phyloP scores from a whole-genome alignment of 2,888 invertebrate genomes.

The Drosophila parthenogenetica region DNA sequence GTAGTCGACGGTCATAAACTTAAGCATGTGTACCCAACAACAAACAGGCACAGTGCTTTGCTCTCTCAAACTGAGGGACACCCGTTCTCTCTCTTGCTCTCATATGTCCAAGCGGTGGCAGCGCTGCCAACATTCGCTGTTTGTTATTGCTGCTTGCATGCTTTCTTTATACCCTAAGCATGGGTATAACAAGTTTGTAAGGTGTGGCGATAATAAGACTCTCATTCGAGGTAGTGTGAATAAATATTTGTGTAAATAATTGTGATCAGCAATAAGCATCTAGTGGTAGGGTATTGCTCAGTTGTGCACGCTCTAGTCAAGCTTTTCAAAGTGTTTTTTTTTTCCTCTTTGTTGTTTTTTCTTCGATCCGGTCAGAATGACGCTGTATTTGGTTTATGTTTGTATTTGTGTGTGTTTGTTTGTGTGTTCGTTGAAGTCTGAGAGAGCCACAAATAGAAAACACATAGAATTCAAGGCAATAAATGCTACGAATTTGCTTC shows the following conservation, averaged over 20 bases:
- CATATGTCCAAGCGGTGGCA: constrained; percentile 31
- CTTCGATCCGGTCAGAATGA: constrained; percentile 17
- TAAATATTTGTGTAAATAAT: too few species aligned
- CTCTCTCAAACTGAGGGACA: constrained; percentile 28
- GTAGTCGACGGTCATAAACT: constrained; percentile 31
- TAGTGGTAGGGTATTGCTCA: too few species aligned
- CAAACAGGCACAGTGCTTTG: constrained; percentile 5
- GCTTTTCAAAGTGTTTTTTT: neutral
- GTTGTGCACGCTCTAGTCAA: too few species aligned
- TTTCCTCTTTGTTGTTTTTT: constrained; percentile 24
- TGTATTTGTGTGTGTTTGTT: constrained; percentile 34
- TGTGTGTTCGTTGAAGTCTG: constrained; percentile 39
- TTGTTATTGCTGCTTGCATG: constrained; percentile 48
- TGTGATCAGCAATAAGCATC: too few species aligned
- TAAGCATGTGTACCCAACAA: constrained; percentile 3
- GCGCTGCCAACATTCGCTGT: constrained; percentile 40
- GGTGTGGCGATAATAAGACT: too few species aligned
- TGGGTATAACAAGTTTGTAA: neutral
- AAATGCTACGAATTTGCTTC: constrained; percentile 18
- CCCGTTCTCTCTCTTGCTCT: constrained; percentile 29
- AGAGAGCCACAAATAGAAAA: constrained; percentile 68
- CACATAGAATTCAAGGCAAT: constrained; percentile 39
- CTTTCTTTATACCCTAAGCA: constrained; percentile 37
- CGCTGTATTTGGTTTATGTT: constrained; percentile 13
- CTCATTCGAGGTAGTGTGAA: too few species aligned